These are phyloP conservation scores for Diabrotica balteata DNA, from an alignment of 2,888 invertebrate species.

Conservation along the genomic window DNA sequence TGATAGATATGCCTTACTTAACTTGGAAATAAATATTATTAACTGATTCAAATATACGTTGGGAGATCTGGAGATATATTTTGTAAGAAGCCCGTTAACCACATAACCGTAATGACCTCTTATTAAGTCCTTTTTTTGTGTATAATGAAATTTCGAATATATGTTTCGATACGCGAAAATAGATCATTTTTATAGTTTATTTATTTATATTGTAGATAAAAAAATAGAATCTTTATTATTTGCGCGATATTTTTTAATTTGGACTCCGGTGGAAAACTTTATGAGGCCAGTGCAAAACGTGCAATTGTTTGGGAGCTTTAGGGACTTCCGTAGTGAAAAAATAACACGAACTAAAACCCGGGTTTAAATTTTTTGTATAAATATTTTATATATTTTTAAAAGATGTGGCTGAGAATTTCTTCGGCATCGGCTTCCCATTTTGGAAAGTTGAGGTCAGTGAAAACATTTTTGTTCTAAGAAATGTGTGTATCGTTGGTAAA, in stretches of 20 bases:
- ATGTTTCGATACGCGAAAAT: slow-evolving; percentile 54
- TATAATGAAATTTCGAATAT: slow-evolving; percentile 54
- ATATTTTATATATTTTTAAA: slow-evolving; percentile 44
- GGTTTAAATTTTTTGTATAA: slow-evolving; percentile 51
- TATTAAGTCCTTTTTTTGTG: slow-evolving; percentile 55
- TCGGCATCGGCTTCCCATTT: slow-evolving; percentile 37
- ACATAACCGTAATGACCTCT: slow-evolving; percentile 62
- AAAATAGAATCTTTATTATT: slow-evolving; percentile 52
- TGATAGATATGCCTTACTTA: too few species aligned
- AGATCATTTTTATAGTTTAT: slow-evolving; percentile 59
- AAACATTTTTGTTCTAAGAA: slow-evolving; percentile 47
- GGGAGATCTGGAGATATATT: slow-evolving; percentile 2
- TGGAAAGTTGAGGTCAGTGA: slow-evolving; percentile 49
- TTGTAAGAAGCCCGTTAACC: slow-evolving; percentile 38
- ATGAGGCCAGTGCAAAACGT: slow-evolving; percentile 56
- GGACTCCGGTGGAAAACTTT: slow-evolving; percentile 44
- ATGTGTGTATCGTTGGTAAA: slow-evolving; percentile 36
- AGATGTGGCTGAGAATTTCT: slow-evolving; percentile 32
- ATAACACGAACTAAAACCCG: slow-evolving; percentile 40
- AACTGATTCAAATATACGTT: slow-evolving; percentile 3
- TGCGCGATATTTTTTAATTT: slow-evolving; percentile 45
- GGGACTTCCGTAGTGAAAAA: slow-evolving; percentile 44
- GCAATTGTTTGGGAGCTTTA: slow-evolving; percentile 44
- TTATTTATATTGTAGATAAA: slow-evolving; percentile 62
- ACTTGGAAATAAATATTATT: background rate